Base-by-base conservation (phyloP, 1,140 invertebrate genomes). In the Rhagoletis zephyria region DNA sequence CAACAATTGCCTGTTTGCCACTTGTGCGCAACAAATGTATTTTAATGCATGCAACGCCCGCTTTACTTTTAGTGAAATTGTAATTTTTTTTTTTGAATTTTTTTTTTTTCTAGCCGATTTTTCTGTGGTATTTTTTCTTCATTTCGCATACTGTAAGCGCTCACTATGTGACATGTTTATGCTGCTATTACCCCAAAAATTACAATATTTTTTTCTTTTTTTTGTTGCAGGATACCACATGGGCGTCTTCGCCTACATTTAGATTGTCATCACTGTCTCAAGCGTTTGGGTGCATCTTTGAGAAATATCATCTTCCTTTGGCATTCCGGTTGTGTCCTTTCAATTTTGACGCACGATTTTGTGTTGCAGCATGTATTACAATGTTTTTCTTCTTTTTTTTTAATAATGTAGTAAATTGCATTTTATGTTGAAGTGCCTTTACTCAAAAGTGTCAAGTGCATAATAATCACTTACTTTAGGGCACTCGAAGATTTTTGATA, bases 401-500 rank as follows among this genome's bases (percentile, higher is more conserved):
- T 40, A 67, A 67, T 51, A 56, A 59, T 81, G 48, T 81, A 56
- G 16, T 59, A 51, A 81, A 81, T 81, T 56, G 30, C 30, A 30
- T 30, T 9, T 4, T 0, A 19, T 56, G 16, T 56, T 81, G 14
- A 59, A 56, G 74, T 81, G 48, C 74, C 48, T 4, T 19, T 6
- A 81, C 74, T 56, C 48, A 81, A 67, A 81, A 48, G 74, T 81
- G 74, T 81, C 74, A 81, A 81, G 74, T 81, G 48, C 74, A n/a
- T 56, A 51, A 56, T 81, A 81, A 81, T 81, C 74, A 81, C 74
- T 81, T 81, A 59, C 48, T 81, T 81, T 56, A 81, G 56, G 51
- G 48, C 74, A 56, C 51, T 81, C 7, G 70, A n/a, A 12, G 74
- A n/a, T 1, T 81, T 19, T 81, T 81, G 56, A 56, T 56, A 42